phyloP scores from a whole-genome alignment of 2,113 vertebrate species.

The Cathartes aura region DNA sequence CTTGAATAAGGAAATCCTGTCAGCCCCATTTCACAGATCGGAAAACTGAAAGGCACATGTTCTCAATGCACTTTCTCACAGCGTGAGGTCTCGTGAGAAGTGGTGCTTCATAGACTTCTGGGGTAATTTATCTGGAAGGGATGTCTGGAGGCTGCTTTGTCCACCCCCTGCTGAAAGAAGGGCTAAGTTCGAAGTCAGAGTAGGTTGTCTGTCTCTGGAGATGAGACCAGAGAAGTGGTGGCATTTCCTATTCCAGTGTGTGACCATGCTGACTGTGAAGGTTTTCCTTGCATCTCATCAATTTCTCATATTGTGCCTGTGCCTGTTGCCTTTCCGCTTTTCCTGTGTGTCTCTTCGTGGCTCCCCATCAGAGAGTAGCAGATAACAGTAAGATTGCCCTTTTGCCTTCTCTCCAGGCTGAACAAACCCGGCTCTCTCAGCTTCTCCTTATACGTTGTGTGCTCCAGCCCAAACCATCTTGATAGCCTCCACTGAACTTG shows the following conservation, averaged over 20 bases:
- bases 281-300: background rate
- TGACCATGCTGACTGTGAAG: background rate
- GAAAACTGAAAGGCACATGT: background rate
- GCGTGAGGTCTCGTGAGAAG: background rate
- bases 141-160: background rate
- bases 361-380: background rate
- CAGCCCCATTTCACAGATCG: background rate
- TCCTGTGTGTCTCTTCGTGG: background rate
- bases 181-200: background rate
- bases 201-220: background rate
- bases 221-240: background rate
- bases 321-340: background rate
- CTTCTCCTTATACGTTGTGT: background rate
- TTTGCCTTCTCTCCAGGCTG: background rate
- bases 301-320: background rate
- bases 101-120: background rate
- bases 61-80: background rate
- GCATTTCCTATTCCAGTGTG: background rate
- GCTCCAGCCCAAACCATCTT: background rate
- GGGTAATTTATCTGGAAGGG: background rate
- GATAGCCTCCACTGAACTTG: background rate
- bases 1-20: background rate
- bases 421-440: background rate
- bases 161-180: background rate
- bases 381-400: background rate